Percentiles rank a stretch among this genome's conserved stretches.
These are phyloP conservation scores for Phengaris alcon DNA, from an alignment of 2,888 invertebrate species.

Conservation along the genomic window DNA sequence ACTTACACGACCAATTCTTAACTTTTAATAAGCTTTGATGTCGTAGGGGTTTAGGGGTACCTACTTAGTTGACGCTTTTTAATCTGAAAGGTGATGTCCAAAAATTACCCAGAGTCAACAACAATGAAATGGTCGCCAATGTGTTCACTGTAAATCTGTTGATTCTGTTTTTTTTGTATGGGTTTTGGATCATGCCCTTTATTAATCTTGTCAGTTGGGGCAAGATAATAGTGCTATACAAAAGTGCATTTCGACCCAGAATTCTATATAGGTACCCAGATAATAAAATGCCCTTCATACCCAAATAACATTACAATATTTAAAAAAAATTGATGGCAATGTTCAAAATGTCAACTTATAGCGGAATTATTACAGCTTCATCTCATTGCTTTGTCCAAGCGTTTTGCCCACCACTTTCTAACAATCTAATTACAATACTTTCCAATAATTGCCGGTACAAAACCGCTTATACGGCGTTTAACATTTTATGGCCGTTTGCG, in stretches of 20 bases:
- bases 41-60: background rate
- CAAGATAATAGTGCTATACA: too few relatives aligned
- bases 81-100: background rate
- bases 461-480: background rate
- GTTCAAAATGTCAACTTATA: background rate
- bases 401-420: conserved; percentile 18
- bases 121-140: too few relatives aligned
- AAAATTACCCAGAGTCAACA: background rate
- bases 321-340: background rate
- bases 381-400: background rate
- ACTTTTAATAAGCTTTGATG: conserved; percentile 12
- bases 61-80: background rate
- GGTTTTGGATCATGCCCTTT: too few relatives aligned
- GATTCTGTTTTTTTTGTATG: too few relatives aligned
- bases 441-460: conserved; percentile 14
- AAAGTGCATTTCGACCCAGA: too few relatives aligned
- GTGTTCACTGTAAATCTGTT: too few relatives aligned
- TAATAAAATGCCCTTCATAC: too few relatives aligned
- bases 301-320: too few relatives aligned
- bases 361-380: background rate
- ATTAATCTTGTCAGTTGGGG: too few relatives aligned
- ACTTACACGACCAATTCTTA: background rate
- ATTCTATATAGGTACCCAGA: too few relatives aligned
- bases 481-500: background rate
- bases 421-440: conserved; percentile 27